Base-by-base conservation (phyloP, 2,888 invertebrate species). In the Diaperis boleti region DNA sequence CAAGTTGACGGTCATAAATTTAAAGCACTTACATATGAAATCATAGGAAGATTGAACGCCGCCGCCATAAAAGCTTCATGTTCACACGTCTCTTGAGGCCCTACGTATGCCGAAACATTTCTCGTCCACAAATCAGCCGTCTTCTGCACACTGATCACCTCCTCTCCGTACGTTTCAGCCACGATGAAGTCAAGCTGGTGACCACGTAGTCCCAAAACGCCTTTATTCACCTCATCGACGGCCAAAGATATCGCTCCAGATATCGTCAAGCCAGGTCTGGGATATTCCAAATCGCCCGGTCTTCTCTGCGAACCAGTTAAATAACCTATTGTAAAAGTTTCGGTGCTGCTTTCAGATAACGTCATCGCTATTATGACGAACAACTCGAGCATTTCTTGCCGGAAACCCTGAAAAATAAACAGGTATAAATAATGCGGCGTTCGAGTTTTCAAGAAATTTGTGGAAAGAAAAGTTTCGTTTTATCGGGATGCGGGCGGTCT, bases 21-120 rank as follows among this genome's bases (percentile, higher is more conserved):
- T 5, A 3, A n/a, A n/a, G n/a, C n/a, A 90, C 94, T 91, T 83
- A 96, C 96, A 79, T 96, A 96, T 69, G 96, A 96, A 77, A 96
- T 92, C 96, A 97, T 96, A 3, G 96, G 95, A 45, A 96, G 83
- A 81, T 96, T 95, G 82, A 96, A 95, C 35, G 95, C 92, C 1
- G 95, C 92, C 0, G 96, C 96, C 89, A 97, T 92, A 69, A 92
- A 88, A 0, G 94, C 96, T 82, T 97, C 96, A 80, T 96, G 95
- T 13, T 94, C 89, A 80, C 96, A 95, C 0, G 95, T 93, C 79
- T 94, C 94, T 77, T 93, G 92, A 0, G 93, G 93, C 0, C 96
- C 96, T 71, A 97, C 92, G 79, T 94, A 95, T 26, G 89, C 96
- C 1, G 92, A 90, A 54, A 96, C 89, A 75, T 95, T 92, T 68